phyloP scores from a whole-genome alignment of 30 jellyfish, hydroid and myxozoan genomes.

The Calvadosia cruxmelitensis region DNA sequence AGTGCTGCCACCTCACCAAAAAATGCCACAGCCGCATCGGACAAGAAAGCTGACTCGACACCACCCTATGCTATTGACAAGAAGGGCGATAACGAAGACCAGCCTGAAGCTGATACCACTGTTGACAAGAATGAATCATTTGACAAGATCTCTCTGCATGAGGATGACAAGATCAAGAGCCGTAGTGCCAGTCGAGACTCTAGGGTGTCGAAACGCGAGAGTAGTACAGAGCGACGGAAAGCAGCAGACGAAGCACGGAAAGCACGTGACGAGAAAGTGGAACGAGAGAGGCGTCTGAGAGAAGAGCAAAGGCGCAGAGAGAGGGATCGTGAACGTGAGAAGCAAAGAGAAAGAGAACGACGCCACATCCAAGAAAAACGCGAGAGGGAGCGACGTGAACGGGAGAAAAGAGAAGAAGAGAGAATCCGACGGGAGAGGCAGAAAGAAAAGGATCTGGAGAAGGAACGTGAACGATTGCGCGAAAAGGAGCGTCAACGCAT shows the following conservation, averaged over 20 bases:
- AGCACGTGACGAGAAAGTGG: constrained; percentile 53
- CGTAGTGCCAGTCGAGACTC: background rate
- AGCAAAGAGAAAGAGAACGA: constrained; percentile 71
- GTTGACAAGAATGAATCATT: constrained; percentile 21
- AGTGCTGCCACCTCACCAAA: too few species aligned
- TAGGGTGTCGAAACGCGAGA: background rate
- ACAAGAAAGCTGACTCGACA: background rate
- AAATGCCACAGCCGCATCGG: too few species aligned
- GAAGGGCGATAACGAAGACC: background rate
- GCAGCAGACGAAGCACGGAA: constrained; percentile 34
- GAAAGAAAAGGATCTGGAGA: constrained; percentile 61
- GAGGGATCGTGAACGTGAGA: constrained; percentile 56
- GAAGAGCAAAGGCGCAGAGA: constrained; percentile 43
- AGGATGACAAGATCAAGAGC: constrained; percentile 1
- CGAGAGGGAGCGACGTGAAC: constrained; percentile 72
- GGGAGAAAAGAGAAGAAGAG: constrained; percentile 88
- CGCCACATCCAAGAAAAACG: constrained; percentile 78
- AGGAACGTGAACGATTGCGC: constrained; percentile 48
- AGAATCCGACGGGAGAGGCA: constrained; percentile 65
- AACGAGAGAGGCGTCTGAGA: constrained; percentile 25
- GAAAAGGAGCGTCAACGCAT: constrained; percentile 49
- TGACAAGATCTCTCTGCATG: constrained; percentile 2
- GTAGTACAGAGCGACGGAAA: constrained; percentile 2
- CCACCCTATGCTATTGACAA: background rate
- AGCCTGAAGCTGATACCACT: too few species aligned